Base-by-base conservation (phyloP, 2,113 vertebrate species). In the Illadopsis cleaveri region DNA sequence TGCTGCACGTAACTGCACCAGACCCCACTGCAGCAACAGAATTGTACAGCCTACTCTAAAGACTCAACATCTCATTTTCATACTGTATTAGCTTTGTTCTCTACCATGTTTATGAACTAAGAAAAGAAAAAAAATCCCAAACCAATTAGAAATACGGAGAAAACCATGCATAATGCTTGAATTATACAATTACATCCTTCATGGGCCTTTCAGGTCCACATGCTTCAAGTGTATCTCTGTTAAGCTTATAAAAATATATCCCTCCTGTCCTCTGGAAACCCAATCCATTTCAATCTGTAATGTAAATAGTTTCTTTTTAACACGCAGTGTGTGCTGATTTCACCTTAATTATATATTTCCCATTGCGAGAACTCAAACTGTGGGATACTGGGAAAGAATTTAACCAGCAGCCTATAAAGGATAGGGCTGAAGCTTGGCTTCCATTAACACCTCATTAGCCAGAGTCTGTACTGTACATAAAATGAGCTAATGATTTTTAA, bases 271-370 rank as follows among this genome's bases (percentile, higher is more conserved):
- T 82, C 60, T 92, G 77, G 92, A 96, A 97, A 96, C 56, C 11
- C 25, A 95, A 90, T 78, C 68, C 80, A 56, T 56, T 94, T 82
- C 85, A 96, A 81, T 73, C 65, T 93, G 44, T 45, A 96, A 86
- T 72, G 37, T 86, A 93, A 95, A 96, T 81, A 94, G 60, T 64
- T 96, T 93, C 76, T 95, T 92, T 95, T 93, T 86, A 95, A 90
- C 82, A 50, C 22, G 0, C 48, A 83, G 76, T 72, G 42, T 94
- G 88, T 82, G 76, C 77, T 95, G 94, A 96, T 94, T 96, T 94
- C 86, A 95, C 88, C 96, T 93, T 94, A 92, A 95, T 97, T 96
- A 90, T 95, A 68, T 90, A 92, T 90, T 96, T 96, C 94, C 92
- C 88, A 82, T 81, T 92, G 79, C 5, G 0, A 89, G 86, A 93